A percentile compares a stretch with the other conserved stretches of the same genome.
These are phyloP conservation scores for Porites lobata DNA, from an alignment of 92 coral and sea anemone species.

Conservation along the genomic window DNA sequence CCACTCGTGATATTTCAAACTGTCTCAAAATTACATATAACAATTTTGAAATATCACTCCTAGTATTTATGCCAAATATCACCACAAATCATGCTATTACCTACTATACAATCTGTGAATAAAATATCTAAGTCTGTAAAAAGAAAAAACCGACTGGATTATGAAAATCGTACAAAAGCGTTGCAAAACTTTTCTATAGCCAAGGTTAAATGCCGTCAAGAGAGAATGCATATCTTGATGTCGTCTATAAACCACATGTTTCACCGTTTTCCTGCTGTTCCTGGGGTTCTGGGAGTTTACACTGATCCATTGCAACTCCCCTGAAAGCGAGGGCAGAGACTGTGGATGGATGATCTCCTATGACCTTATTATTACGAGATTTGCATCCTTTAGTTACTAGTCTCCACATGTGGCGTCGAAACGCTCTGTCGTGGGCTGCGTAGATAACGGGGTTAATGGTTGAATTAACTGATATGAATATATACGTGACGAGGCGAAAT, in stretches of 20 bases:
- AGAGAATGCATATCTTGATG: too few species aligned
- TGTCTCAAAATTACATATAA: too few species aligned
- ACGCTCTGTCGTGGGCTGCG: constrained; percentile 58
- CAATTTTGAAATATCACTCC: too few species aligned
- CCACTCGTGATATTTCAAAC: too few species aligned
- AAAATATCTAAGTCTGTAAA: too few species aligned
- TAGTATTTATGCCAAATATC: too few species aligned
- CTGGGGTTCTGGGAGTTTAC: constrained; percentile 13
- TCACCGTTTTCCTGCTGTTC: background rate
- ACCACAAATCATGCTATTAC: too few species aligned
- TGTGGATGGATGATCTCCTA: background rate
- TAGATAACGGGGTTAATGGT: constrained; percentile 70
- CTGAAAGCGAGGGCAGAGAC: constrained; percentile 18
- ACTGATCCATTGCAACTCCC: constrained; percentile 12
- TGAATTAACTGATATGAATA: constrained; percentile 57
- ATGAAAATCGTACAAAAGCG: too few species aligned
- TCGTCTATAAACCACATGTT: background rate
- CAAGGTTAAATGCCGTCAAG: too few species aligned
- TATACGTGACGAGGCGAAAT: constrained; percentile 36
- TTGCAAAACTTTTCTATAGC: too few species aligned
- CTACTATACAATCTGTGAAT: too few species aligned
- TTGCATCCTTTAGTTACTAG: constrained; percentile 13
- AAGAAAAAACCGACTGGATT: too few species aligned
- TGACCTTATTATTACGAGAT: constrained; percentile 18
- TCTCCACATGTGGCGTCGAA: constrained; percentile 62